These are phyloP conservation scores for Leptestheria dahalacensis DNA, from an alignment of 1,140 invertebrate genomes.

Conservation along the genomic window DNA sequence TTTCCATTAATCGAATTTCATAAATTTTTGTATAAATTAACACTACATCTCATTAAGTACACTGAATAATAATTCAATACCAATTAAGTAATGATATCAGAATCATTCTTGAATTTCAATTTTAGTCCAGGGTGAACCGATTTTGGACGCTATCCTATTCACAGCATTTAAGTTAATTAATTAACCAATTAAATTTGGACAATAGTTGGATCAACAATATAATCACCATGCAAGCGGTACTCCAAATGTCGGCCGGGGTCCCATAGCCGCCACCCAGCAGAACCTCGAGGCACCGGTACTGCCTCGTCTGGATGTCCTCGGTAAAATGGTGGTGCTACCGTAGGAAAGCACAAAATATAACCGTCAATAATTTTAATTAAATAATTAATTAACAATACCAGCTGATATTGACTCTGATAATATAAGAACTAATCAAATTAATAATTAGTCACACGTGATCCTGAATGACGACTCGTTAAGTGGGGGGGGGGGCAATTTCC, in stretches of 20 bases:
- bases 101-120: no score
- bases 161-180: no score
- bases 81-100: neutral
- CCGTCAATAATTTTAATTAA: no score
- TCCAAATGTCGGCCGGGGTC: conserved; percentile 58
- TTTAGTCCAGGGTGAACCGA: no score
- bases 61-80: conserved; percentile 3
- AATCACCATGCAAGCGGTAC: conserved; percentile 56
- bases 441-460: no score
- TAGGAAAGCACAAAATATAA: conserved; percentile 1
- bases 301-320: conserved; percentile 43
- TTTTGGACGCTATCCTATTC: no score
- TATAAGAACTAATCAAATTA: no score
- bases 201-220: neutral
- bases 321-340: conserved; percentile 36
- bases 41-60: neutral
- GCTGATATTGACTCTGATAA: no score
- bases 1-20: neutral
- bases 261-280: conserved; percentile 53
- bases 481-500: no score
- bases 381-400: neutral
- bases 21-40: no score
- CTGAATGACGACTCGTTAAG: no score
- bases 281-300: conserved; percentile 57
- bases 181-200: no score